A percentile compares a stretch with the other conserved stretches of the same genome.
Evolutionary conservation across 2,113 vertebrate species (phyloP).

Genomic region (Corythaeola cristata): DNA sequence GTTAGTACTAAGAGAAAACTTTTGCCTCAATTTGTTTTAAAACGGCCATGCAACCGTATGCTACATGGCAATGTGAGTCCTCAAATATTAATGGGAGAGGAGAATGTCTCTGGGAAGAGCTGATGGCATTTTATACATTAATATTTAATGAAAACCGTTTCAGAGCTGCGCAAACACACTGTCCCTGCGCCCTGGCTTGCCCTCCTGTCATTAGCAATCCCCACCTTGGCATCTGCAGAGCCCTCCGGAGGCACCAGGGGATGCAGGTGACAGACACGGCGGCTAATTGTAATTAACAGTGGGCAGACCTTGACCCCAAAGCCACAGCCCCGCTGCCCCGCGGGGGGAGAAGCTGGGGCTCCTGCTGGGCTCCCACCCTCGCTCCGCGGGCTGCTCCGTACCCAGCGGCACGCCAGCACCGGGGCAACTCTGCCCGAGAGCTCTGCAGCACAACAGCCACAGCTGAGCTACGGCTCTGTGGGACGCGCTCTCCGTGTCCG

Average conservation of each 20-base stretch:
- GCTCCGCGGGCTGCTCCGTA: background rate
- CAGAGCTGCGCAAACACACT: background rate
- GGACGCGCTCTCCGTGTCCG: rapidly evolving
- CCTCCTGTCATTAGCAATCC: background rate
- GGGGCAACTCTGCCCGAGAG: background rate
- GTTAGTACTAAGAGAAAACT: background rate
- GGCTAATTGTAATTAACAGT: background rate
- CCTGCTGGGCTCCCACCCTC: background rate
- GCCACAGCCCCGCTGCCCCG: background rate
- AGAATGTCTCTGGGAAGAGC: conserved; percentile 12
- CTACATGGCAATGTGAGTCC: background rate
- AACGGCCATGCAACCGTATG: background rate
- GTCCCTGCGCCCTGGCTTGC: background rate
- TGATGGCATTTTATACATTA: conserved; percentile 5
- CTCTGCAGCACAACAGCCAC: background rate
- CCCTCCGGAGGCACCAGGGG: background rate
- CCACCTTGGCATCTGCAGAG: background rate
- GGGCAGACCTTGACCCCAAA: background rate
- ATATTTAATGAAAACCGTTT: background rate
- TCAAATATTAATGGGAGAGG: conserved; percentile 30
- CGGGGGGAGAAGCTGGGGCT: background rate
- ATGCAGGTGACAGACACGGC: background rate
- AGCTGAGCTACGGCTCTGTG: background rate
- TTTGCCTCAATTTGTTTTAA: background rate
- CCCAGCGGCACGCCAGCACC: rapidly evolving